These are phyloP conservation scores for Pentalonia nigronervosa DNA, from an alignment of 1,140 invertebrate genomes.

Conservation along the genomic window DNA sequence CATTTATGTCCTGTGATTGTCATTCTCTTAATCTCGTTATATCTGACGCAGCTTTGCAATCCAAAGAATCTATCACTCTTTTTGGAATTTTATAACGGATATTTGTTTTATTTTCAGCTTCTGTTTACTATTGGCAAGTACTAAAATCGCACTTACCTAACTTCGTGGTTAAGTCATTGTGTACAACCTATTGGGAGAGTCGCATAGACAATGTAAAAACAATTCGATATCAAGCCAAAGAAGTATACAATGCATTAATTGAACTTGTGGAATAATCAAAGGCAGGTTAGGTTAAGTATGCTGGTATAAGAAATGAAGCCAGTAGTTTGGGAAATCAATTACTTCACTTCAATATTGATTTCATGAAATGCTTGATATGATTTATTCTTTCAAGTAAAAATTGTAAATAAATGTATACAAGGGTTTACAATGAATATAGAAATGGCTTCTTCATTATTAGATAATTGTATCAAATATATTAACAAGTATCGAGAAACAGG, in stretches of 20 bases:
- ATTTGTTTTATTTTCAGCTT: constrained; percentile 31
- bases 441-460: constrained; percentile 1
- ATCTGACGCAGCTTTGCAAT: too few species aligned
- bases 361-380: constrained; percentile 63
- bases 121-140: constrained; percentile 49
- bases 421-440: constrained; percentile 29
- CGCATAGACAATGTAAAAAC: constrained; percentile 32
- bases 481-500: constrained; percentile 17
- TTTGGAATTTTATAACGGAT: constrained; percentile 26
- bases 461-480: constrained; percentile 41
- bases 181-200: constrained; percentile 44
- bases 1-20: too few species aligned
- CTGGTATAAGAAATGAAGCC: constrained; percentile 61
- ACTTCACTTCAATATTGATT: constrained; percentile 61
- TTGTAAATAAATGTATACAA: constrained; percentile 61
- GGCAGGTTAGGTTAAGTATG: too few species aligned
- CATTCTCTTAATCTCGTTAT: too few species aligned
- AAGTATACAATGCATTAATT: constrained; percentile 59
- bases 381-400: constrained; percentile 53
- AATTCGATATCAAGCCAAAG: constrained; percentile 54
- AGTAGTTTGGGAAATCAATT: constrained; percentile 58
- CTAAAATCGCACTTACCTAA: constrained; percentile 9
- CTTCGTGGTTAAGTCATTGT: constrained; percentile 31
- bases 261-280: constrained; percentile 59
- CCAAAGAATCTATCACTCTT: too few species aligned